phyloP scores from a whole-genome alignment of 2,797 vertebrate species.

The Falco berigora region DNA sequence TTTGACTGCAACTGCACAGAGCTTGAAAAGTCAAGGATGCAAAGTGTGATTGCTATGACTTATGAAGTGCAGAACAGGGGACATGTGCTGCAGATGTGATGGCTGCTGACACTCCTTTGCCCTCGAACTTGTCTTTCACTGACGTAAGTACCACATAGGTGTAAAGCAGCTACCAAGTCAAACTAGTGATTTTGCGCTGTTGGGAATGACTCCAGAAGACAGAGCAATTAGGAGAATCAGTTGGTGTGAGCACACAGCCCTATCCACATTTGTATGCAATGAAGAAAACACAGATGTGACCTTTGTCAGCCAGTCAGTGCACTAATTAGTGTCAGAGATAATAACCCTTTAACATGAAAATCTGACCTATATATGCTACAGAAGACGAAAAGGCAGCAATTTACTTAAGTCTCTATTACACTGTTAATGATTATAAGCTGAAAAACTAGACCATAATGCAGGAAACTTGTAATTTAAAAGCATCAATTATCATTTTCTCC shows the following conservation, averaged over 20 bases:
- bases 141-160: background rate
- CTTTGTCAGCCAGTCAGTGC: conserved; percentile 18
- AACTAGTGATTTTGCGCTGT: background rate
- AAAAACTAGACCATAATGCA: conserved; percentile 23
- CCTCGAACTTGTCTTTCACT: background rate
- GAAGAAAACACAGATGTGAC: conserved; percentile 21
- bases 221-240: background rate
- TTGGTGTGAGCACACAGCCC: background rate
- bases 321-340: conserved; percentile 46
- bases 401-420: conserved; percentile 20
- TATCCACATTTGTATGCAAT: background rate
- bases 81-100: background rate
- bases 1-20: background rate
- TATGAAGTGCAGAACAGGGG: background rate
- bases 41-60: background rate
- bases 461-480: conserved; percentile 52
- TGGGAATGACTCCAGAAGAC: background rate
- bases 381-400: conserved; percentile 39
- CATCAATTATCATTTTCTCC: conserved; percentile 9
- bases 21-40: background rate
- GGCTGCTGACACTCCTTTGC: background rate
- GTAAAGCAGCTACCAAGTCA: background rate
- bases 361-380: conserved; percentile 26
- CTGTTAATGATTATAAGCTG: conserved; percentile 10
- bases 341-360: conserved; percentile 13